Conservation (phyloP, 2,888 invertebrate species). For the Tinea semifulvella region DNA sequence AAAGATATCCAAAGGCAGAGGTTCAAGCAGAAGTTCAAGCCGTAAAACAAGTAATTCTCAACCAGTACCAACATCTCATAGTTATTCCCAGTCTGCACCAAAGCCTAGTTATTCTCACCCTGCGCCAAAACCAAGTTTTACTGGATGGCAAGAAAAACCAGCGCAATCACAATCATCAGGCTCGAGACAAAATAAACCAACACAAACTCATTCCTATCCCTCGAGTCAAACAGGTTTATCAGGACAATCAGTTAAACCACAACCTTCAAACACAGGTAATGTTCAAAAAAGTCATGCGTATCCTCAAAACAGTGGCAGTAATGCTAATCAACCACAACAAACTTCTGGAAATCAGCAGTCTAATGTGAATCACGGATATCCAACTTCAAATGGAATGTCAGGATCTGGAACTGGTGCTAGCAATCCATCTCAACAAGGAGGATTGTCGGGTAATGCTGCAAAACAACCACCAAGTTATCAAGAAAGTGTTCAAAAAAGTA, state of each 20-base stretch:
- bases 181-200: slow-evolving; percentile 34
- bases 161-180: slow-evolving; percentile 30
- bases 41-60: slow-evolving; percentile 40
- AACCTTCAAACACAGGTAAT: slow-evolving; percentile 42
- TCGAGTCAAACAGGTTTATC: slow-evolving; percentile 24
- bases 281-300: slow-evolving; percentile 40
- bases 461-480: slow-evolving; percentile 36
- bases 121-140: slow-evolving; percentile 36
- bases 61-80: slow-evolving; percentile 39
- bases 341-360: slow-evolving; percentile 14
- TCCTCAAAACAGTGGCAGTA: slow-evolving; percentile 26
- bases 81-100: slow-evolving; percentile 47
- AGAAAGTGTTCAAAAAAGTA: slow-evolving; percentile 43
- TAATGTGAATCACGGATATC: slow-evolving; percentile 41
- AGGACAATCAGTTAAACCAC: slow-evolving; percentile 22
- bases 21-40: slow-evolving; percentile 36
- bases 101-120: slow-evolving; percentile 55
- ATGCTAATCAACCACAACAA: slow-evolving; percentile 21
- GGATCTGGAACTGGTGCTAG: slow-evolving; percentile 33
- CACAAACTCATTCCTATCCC: slow-evolving; percentile 24
- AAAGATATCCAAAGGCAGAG: slow-evolving; percentile 45
- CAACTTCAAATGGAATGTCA: slow-evolving; percentile 25
- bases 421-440: slow-evolving; percentile 11
- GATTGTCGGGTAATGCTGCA: slow-evolving; percentile 18
- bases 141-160: slow-evolving; percentile 52